phyloP scores from a whole-genome alignment of 2,888 invertebrate genomes.

The Phasia obesa region DNA sequence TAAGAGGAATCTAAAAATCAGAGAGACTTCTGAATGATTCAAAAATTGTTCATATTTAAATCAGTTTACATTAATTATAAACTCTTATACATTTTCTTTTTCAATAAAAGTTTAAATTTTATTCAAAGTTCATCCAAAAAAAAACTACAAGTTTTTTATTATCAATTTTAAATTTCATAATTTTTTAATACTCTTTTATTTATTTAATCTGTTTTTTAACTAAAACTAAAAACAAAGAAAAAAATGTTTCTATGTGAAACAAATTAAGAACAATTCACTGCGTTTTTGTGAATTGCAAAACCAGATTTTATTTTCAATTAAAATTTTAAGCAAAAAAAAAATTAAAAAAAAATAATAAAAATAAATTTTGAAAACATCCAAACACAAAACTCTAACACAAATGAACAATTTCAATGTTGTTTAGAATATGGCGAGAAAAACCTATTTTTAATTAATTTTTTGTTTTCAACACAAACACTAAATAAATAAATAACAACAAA shows the following conservation, averaged over 20 bases:
- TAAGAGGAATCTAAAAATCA: no score
- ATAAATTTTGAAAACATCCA: background rate
- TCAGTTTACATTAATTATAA: no score
- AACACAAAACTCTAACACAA: constrained; percentile 45
- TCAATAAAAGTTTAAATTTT: background rate
- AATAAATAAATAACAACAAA: constrained; percentile 16
- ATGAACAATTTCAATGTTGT: constrained; percentile 42
- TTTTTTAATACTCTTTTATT: constrained; percentile 39
- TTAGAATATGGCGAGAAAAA: constrained; percentile 19
- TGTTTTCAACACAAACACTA: constrained; percentile 25
- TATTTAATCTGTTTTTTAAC: constrained; percentile 52
- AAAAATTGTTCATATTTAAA: no score
- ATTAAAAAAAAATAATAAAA: background rate
- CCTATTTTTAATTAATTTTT: constrained; percentile 63
- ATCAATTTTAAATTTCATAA: constrained; percentile 25
- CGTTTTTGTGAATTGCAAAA: constrained; percentile 83
- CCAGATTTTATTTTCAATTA: constrained; percentile 76
- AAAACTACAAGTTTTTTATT: background rate
- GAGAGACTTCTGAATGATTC: no score
- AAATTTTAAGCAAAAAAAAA: constrained; percentile 31
- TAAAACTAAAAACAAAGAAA: constrained; percentile 39
- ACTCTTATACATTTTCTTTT: background rate
- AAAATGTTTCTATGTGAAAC: constrained; percentile 40
- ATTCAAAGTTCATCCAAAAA: background rate
- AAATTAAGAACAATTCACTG: constrained; percentile 79